Base-by-base conservation (phyloP, 2,113 vertebrate genomes). In the Columba livia region DNA sequence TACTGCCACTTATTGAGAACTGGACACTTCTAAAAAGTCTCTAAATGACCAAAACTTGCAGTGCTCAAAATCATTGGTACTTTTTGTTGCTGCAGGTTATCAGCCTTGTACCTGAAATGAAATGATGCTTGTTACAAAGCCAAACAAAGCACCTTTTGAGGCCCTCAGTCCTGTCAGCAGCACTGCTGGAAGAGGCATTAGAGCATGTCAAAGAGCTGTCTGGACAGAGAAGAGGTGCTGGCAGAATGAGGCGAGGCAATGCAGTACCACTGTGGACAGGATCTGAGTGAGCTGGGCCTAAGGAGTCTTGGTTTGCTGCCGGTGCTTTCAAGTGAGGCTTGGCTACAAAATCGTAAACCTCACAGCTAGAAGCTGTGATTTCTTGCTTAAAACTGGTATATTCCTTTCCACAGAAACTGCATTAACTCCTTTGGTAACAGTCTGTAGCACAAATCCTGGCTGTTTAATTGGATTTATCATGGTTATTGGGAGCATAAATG, bases 401-500 rank as follows among this genome's bases (percentile, higher is more conserved):
- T 87, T 79, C 67, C 47, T n/a, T 85, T 73, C 48, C 50, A 86
- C 58, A 89, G 89, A 70, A 82, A 87, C 28, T 6, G 72, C 54
- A 54, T 91, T 93, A 85, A 96, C 95, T 96, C 88, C 78, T 91
- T 82, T 86, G 83, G 75, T 94, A 88, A 88, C 23, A 86, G 57
- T 89, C 85, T 74, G 51, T 65, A 74, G 79, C 89, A 50, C 70
- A 81, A 94, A 89, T 94, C 74, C 70, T 79, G 61, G 50, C 88
- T 90, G 92, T 90, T 96, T 95, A 94, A 97, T 90, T 94, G 89
- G 96, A 96, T 95, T 94, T 94, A 86, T 74, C 88, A 26, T 62
- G 74, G 28, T 85, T 96, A 95, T 92, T 94, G 83, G 97, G 93
- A 95, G 58, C 70, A 89, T 96, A 81, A 95, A 90, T 85, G 78